Percentiles rank a stretch among this genome's conserved stretches.
phyloP scores from a whole-genome alignment of 2,113 vertebrate genomes.

The Gymnobelideus leadbeateri region DNA sequence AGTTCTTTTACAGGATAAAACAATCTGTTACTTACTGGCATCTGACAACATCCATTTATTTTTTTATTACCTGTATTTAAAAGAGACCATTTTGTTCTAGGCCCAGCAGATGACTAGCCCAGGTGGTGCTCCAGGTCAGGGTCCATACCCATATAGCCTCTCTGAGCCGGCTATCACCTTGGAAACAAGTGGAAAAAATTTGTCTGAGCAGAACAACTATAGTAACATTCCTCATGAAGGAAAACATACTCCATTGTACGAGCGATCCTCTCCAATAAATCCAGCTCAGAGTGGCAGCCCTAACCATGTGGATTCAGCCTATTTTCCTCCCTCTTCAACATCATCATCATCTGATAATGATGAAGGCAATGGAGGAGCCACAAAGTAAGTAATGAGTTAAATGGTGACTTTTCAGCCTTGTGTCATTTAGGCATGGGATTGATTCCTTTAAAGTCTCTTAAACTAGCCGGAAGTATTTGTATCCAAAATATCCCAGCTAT shows the following conservation, averaged over 20 bases:
- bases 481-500: neutral
- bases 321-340: conserved; percentile 91
- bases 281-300: conserved; percentile 88
- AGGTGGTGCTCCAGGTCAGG: conserved; percentile 86
- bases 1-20: neutral
- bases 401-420: neutral
- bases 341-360: conserved; percentile 94
- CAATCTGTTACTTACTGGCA: neutral
- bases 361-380: conserved; percentile 89
- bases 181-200: conserved; percentile 87
- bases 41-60: conserved; percentile 2
- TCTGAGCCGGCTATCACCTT: conserved; percentile 86
- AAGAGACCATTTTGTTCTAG: conserved; percentile 75
- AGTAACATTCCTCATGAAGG: conserved; percentile 94
- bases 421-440: neutral
- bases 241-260: conserved; percentile 96
- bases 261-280: conserved; percentile 93
- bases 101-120: conserved; percentile 86
- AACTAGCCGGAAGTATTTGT: neutral
- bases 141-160: conserved; percentile 86
- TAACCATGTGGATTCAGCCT: conserved; percentile 89
- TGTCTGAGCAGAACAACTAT: conserved; percentile 92
- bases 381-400: conserved; percentile 89
- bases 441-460: neutral
- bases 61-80: conserved; percentile 47